Conservation (phyloP, 1,140 invertebrate genomes). For the Brachionus sp. region DNA sequence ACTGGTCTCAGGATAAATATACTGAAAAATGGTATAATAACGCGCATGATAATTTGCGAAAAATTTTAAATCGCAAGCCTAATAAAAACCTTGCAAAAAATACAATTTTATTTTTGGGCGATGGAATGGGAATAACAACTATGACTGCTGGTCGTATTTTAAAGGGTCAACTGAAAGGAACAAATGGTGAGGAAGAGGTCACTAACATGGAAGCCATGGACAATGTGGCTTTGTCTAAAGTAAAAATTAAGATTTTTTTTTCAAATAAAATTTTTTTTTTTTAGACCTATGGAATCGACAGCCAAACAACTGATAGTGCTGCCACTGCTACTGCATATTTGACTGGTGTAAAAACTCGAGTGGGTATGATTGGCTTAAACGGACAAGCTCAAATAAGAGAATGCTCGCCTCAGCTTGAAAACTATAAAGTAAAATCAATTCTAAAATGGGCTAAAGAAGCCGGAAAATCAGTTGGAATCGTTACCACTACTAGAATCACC, state of each 20-base stretch:
- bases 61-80: background rate
- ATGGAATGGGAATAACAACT: conserved; percentile 87
- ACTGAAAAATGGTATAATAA: background rate
- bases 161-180: conserved; percentile 64
- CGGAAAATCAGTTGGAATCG: conserved; percentile 72
- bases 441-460: conserved; percentile 24
- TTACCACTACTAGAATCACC: conserved; percentile 81
- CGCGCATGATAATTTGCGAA: background rate
- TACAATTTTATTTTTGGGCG: conserved; percentile 83
- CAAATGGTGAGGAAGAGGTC: conserved; percentile 65
- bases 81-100: conserved; percentile 70
- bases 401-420: background rate
- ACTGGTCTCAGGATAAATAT: conserved; percentile 18
- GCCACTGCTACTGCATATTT: conserved; percentile 83
- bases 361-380: conserved; percentile 72
- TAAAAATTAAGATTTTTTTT: background rate
- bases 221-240: conserved; percentile 47
- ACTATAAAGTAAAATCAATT: conserved; percentile 11
- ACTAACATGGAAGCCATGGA: conserved; percentile 41
- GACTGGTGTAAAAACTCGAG: conserved; percentile 78
- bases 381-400: conserved; percentile 51
- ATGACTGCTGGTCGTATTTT: conserved; percentile 76
- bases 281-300: conserved; percentile 83
- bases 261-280: conserved; percentile 70
- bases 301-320: conserved; percentile 82